Evolutionary conservation across 2,797 vertebrate species (phyloP).

Genomic region (Antrozous pallidus): DNA sequence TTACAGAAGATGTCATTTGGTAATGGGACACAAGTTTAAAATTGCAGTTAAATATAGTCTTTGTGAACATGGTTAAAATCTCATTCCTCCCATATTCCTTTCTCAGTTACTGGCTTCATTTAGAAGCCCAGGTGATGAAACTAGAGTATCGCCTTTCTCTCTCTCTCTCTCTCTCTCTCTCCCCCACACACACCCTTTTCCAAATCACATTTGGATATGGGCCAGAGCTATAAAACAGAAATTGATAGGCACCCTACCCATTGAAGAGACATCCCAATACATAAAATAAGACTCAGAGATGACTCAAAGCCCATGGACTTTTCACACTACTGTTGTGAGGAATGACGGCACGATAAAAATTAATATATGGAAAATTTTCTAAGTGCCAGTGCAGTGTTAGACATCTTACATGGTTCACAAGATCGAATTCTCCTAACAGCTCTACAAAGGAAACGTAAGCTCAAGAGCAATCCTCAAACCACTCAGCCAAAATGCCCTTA

Average conservation of each 20-base stretch:
- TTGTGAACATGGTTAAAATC: neutral
- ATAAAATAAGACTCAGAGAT: neutral
- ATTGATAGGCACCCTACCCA: neutral
- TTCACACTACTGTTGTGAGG: neutral
- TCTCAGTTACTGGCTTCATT: neutral
- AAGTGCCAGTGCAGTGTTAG: too few relatives aligned
- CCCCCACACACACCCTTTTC: neutral
- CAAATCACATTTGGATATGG: neutral
- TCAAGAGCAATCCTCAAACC: neutral
- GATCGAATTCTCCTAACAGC: neutral
- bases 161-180: too few relatives aligned
- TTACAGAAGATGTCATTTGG: neutral
- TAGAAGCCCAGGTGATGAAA: neutral
- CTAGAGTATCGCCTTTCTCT: neutral
- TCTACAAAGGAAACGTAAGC: neutral
- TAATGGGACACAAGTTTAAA: neutral
- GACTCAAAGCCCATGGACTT: neutral
- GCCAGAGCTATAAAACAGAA: neutral
- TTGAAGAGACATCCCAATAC: neutral
- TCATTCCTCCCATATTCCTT: neutral
- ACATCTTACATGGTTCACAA: neutral
- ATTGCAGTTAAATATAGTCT: neutral
- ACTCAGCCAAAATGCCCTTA: neutral
- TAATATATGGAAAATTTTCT: neutral
- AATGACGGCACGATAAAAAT: neutral